A percentile compares a stretch with the other conserved stretches of the same genome.
Evolutionary conservation across 2,113 vertebrate genomes (phyloP).

Genomic region (Eretmodus cyanostictus): DNA sequence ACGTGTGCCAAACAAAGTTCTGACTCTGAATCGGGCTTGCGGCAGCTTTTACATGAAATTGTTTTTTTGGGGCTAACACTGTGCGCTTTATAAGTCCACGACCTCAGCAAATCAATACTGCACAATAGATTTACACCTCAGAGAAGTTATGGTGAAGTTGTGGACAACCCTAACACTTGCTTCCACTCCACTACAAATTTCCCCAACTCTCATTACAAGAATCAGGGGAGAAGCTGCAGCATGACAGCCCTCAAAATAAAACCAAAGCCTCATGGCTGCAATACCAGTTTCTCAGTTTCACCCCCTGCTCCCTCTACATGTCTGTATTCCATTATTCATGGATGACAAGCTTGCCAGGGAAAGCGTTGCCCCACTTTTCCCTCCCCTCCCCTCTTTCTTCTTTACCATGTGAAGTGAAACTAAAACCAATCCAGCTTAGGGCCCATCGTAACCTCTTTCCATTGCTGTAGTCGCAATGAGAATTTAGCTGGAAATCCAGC

Average conservation of each 20-base stretch:
- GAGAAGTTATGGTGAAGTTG: neutral
- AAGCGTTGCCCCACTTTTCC: constrained; percentile 22
- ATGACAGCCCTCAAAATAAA: neutral
- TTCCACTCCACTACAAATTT: neutral
- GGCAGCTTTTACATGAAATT: neutral
- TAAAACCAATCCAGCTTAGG: constrained; percentile 22
- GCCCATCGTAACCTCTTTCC: neutral
- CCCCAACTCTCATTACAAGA: neutral
- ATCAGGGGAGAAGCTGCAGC: neutral
- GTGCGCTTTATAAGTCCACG: neutral
- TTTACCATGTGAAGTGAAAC: neutral
- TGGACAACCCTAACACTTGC: neutral
- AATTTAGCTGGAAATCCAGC: neutral
- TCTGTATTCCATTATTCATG: constrained; percentile 42
- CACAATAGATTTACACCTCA: neutral
- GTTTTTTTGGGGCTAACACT: neutral
- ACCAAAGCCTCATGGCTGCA: neutral
- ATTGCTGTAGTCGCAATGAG: neutral
- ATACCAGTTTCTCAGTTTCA: neutral
- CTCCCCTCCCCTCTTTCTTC: neutral
- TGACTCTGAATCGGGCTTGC: neutral
- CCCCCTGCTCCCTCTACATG: neutral
- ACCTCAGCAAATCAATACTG: neutral
- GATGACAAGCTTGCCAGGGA: constrained; percentile 2
- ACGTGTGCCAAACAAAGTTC: neutral